These are phyloP conservation scores for Helicoverpa assulta DNA, from an alignment of 2,888 invertebrate species.

Conservation along the genomic window DNA sequence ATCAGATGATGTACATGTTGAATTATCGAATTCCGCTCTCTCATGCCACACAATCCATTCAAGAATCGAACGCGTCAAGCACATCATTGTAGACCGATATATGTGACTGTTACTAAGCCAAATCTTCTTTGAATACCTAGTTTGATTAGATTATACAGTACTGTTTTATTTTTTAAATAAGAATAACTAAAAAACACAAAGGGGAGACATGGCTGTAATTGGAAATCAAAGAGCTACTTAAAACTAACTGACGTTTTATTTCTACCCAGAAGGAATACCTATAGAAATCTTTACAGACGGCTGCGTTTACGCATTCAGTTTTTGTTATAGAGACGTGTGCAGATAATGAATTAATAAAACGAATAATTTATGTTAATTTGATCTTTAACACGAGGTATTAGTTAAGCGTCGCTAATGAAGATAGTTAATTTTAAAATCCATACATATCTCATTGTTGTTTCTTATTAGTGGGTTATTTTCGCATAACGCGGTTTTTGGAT, in stretches of 20 bases:
- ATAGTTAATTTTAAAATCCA: conserved; percentile 3
- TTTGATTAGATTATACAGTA: too few relatives aligned
- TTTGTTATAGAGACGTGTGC: conserved; percentile 18
- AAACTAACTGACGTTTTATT: background rate
- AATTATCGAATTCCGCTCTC: too few relatives aligned
- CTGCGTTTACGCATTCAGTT: conserved; percentile 11
- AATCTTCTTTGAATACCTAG: too few relatives aligned
- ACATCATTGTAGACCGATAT: too few relatives aligned
- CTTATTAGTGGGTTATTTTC: background rate
- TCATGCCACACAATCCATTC: too few relatives aligned
- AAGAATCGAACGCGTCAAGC: too few relatives aligned
- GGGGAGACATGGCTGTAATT: too few relatives aligned
- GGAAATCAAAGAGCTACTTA: background rate
- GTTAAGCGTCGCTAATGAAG: background rate
- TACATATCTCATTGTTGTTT: background rate
- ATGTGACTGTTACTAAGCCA: too few relatives aligned
- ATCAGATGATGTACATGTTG: too few relatives aligned
- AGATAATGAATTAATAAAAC: conserved; percentile 19
- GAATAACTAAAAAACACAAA: too few relatives aligned
- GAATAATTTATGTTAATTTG: conserved; percentile 33
- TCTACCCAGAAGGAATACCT: background rate
- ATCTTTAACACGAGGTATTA: conserved; percentile 3
- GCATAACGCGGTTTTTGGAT: background rate
- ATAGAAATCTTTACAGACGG: conserved; percentile 14
- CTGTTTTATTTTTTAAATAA: too few relatives aligned